Percentiles rank a stretch among this genome's conserved stretches.
phyloP scores from a whole-genome alignment of 1,140 invertebrate species.

The Drosophila pandora region DNA sequence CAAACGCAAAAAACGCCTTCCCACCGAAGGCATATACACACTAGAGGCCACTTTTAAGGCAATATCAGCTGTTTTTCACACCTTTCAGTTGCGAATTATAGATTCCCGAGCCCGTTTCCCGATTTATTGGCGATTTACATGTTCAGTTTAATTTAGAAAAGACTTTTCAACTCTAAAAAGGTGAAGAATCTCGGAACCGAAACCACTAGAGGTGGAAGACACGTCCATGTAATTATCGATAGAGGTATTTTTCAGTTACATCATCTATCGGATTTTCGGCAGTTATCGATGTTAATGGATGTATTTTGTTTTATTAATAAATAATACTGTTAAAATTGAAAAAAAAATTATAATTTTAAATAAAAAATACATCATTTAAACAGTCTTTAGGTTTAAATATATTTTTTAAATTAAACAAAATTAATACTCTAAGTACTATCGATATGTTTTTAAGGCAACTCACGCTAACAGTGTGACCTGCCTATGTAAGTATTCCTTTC shows the following conservation, averaged over 20 bases:
- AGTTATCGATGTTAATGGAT: neutral
- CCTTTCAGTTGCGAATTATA: constrained; percentile 2
- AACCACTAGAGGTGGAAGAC: neutral
- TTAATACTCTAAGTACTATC: neutral
- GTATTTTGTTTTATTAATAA: neutral
- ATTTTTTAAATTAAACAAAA: no score
- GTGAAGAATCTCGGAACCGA: constrained; percentile 2
- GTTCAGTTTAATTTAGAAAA: constrained; percentile 33
- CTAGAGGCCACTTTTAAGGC: neutral
- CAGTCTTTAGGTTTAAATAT: no score
- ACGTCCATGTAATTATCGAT: neutral
- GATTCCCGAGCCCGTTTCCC: constrained; percentile 14
- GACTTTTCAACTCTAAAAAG: constrained; percentile 11
- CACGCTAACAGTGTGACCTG: no score
- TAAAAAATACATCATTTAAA: no score
- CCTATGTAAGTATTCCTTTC: no score
- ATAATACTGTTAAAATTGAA: no score
- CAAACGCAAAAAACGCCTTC: constrained; percentile 14
- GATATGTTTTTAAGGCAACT: neutral
- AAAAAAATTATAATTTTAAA: no score
- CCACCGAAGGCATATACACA: constrained; percentile 21
- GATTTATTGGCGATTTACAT: constrained; percentile 27
- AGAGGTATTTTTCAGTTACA: neutral
- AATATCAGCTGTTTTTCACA: neutral
- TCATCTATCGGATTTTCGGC: neutral